Evolutionary conservation across 1,140 invertebrate genomes (phyloP), one percentile per base, ranked within the genome.

Genomic region (Amyelois transitella): DNA sequence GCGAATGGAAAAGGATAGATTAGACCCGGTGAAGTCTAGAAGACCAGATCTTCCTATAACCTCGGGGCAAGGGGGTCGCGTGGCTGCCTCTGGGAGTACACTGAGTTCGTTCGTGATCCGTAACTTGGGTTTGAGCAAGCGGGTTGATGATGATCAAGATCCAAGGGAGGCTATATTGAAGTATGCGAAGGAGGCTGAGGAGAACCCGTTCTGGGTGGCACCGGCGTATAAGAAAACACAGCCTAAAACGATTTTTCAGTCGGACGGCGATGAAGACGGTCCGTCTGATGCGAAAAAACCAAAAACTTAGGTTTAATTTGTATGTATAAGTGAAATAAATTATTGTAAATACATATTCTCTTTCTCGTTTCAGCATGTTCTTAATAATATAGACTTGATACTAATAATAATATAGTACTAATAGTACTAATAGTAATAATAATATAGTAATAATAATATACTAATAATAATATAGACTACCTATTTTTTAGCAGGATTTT

Each of bases 11-110:
- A 98, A 97, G 69, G 96, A 97, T 50, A 88, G 95, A 24, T 89
- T 96, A 70, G 98, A 98, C 91, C 98, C 96, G 0, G 90, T 98
- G 0, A 99, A 97, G 86, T 99, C 97, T 0, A 92, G 92, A 58
- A 86, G 96, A 66, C 98, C 97, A n/a, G 98, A 99, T 88, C 88
- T 99, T 45, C 98, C 98, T 0, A 97, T 99, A n/a, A 99, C 97
- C 17, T 91, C 92, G 60, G 96, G 96, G 17, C 94, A 95, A 67
- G 96, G 96, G 28, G 98, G 98, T n/a, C 91, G 97, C 65, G 94
- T 99, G 1, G 97, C 96, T 0, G 94, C 96, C 0, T 97, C 97
- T 0, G 99, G 99, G 21, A 97, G 96, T 55, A 99, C 98, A 0
- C 89, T 99, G 0, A 98, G 97, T 60, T 99, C 98, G 0, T 99